These are phyloP conservation scores for Tokudaia muenninki DNA, from an alignment of 2,797 vertebrate species.

Conservation along the genomic window DNA sequence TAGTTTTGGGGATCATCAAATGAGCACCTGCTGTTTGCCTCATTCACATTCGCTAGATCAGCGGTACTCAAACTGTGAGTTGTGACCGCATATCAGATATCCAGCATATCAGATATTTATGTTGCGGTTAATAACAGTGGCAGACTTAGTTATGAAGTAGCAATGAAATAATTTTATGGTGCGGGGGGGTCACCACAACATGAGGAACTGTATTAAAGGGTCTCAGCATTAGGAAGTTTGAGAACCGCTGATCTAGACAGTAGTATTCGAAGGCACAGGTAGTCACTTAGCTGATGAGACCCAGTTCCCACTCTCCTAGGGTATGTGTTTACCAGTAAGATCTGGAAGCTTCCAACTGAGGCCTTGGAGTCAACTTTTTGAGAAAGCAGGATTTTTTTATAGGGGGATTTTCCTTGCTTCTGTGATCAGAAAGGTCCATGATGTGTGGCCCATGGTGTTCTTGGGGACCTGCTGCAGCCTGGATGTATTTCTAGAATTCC, in stretches of 20 bases:
- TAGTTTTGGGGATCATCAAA: neutral
- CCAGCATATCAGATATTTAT: neutral
- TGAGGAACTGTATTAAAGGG: neutral
- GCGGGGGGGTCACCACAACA: neutral
- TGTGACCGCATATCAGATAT: neutral
- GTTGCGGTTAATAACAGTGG: neutral
- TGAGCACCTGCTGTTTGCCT: fast-evolving
- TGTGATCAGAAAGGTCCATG: neutral
- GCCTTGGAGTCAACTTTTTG: neutral
- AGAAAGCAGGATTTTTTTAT: neutral
- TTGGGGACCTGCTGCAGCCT: neutral
- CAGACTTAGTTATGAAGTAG: neutral
- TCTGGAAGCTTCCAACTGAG: constrained; percentile 23
- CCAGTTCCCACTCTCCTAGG: neutral
- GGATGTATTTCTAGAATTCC: neutral
- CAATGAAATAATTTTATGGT: neutral
- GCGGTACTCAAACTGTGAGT: neutral
- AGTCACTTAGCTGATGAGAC: neutral
- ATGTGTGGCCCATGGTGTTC: fast-evolving
- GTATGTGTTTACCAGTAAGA: neutral
- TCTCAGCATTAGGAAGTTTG: too few species aligned
- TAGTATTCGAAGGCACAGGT: neutral
- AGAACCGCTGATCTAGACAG: too few species aligned
- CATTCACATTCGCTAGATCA: neutral
- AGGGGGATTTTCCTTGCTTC: neutral